phyloP scores from a whole-genome alignment of 2,797 vertebrate species.

The Gallinago stenura region DNA sequence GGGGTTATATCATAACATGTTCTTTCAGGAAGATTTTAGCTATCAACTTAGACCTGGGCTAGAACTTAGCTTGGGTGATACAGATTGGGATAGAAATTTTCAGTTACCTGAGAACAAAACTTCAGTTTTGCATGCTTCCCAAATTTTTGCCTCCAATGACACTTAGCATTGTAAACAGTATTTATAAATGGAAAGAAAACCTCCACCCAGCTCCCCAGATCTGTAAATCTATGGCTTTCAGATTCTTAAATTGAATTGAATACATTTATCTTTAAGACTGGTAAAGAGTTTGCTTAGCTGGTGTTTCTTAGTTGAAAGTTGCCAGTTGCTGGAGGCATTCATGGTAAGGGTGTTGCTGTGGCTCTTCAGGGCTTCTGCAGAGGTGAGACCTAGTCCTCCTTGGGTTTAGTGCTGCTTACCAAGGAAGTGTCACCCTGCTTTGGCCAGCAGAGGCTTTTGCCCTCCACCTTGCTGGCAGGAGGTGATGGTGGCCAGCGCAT shows the following conservation, averaged over 20 bases:
- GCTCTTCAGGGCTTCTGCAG: neutral
- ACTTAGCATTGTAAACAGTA: neutral
- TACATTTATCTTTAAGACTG: neutral
- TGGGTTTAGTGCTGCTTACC: neutral
- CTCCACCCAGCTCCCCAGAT: neutral
- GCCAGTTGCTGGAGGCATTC: neutral
- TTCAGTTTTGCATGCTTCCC: neutral
- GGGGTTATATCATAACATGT: neutral
- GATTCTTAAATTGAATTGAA: neutral
- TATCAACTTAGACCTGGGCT: neutral
- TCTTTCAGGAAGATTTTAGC: neutral
- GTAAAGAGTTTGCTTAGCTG: neutral
- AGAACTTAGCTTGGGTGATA: neutral
- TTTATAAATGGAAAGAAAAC: neutral
- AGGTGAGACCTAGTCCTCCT: neutral
- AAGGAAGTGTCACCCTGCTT: neutral
- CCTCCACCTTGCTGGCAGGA: rapidly evolving
- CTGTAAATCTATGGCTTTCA: neutral
- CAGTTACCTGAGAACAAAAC: neutral
- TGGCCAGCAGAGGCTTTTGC: neutral
- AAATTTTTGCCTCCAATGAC: neutral
- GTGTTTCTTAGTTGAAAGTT: neutral
- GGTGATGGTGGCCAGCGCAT: rapidly evolving
- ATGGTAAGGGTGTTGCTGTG: neutral
- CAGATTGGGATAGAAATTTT: neutral